Evolutionary conservation across 2,113 vertebrate genomes (phyloP), one percentile per base, ranked within the genome.

Genomic region (Andinoacara biseriatus): DNA sequence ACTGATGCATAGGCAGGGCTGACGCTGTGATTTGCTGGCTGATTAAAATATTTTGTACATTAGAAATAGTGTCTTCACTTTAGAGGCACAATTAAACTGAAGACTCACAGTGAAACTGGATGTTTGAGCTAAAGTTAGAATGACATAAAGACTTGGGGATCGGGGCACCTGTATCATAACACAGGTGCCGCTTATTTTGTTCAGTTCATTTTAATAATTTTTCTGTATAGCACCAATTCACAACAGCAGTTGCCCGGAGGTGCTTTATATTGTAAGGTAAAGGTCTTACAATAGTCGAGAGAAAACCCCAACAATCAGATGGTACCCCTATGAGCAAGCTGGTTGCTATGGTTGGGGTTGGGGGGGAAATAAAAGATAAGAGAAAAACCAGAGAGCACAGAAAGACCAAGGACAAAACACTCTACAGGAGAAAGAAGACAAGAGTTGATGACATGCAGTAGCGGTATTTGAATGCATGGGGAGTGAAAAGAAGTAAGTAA

Each of bases 391-490:
- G 38, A 43, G 13, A 65, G 62, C n/a, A 43, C 0, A 26, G 14
- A 65, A 43, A 65, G 62, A 24, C 22, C 5, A 22, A 17, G 35
- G 1, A 24, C 60, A 24, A 65, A 65, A 17, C 15, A 43, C 0
- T 43, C 14, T 49, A 3, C n/a, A 22, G 35, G 62, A 3, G 43
- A 1, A 38, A 43, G 5, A 67, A 18, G 38, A 67, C 13, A 26
- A 2, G 22, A 46, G 40, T 10, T 67, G 8, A 29, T 8, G 15
- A 29, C 22, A 46, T 26, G 40, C 22, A 0, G 0, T 46, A 46
- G 14, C 0, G 0, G 22, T 22, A 46, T 29, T 26, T 54, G 20
- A 20, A 54, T 20, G 52, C 3, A n/a, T 18, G 0, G 0, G 2
- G 40, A 49, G 46, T 67, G 3, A 29, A 46, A 67, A 46, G 63